Base-by-base conservation (phyloP, 2,113 vertebrate genomes). In the Chelonoidis abingdonii region DNA sequence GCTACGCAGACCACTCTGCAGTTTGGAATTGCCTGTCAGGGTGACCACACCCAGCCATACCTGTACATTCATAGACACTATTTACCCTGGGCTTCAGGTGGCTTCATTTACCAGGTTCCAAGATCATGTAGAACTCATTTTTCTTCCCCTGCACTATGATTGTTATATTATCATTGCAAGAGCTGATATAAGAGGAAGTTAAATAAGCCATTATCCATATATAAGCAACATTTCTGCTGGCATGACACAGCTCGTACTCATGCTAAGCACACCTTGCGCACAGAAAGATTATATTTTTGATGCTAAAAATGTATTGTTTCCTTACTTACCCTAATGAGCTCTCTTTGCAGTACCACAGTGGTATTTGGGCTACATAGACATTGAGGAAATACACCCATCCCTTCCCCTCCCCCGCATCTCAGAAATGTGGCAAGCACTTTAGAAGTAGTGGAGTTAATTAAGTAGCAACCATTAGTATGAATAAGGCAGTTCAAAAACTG, bases 341-440 rank as follows among this genome's bases (percentile, higher is more conserved):
- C 13, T 38, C 22, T 0, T 0, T 83, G 76, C 29, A 29, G 27
- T 50, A 9, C 27, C 1, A 0, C 83, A 53, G 54, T 2, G 2
- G 44, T 79, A 19, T 79, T 53, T 4, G 14, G n/a, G 59, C 72
- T 92, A 41, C 22, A 4, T 3, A 84, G 59, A 22, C 85, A 59
- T 54, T 89, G 3, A 65, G 81, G 62, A 82, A 87, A 84, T 75
- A 22, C 41, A 22, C 41, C 75, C 85, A 72, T 10, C 21, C 24
- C 35, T 91, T 80, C 29, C 86, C 35, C 53, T 21, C 82, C 24
- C 8, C 22, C 6, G 2, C 25, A 12, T 25, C 25, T 25, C 56
- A 57, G 56, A 57, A 57, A 57, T 27, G 25, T 10, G 10, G 6
- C 78, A 38, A 82, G 12, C 35, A 17, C 3, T 62, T 49, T 22